phyloP scores from a whole-genome alignment of 35 echinoderm and acorn worm genomes.

The Lytechinus pictus region DNA sequence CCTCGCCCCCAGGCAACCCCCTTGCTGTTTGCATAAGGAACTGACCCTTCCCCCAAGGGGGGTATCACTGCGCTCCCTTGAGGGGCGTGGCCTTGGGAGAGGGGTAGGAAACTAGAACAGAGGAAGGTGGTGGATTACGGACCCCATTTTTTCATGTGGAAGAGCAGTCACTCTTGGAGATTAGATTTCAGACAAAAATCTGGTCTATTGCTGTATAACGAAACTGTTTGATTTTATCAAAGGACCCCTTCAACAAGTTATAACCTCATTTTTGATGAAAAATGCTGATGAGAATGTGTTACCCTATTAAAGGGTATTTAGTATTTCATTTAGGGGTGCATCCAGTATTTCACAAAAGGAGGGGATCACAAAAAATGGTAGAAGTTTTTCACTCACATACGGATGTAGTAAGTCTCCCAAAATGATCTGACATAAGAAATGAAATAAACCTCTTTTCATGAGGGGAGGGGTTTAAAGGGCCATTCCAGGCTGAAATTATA shows the following conservation, averaged over 20 bases:
- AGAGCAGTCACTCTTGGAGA: background rate
- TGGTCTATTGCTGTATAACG: background rate
- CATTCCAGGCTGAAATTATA: no score
- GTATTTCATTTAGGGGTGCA: no score
- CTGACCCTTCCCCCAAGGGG: background rate
- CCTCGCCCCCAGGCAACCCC: background rate
- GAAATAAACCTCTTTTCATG: no score
- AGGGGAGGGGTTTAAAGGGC: no score
- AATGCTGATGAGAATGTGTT: no score
- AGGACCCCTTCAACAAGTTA: background rate
- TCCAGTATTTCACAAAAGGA: no score
- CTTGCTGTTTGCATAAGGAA: background rate
- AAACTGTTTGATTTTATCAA: background rate
- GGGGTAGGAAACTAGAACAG: conserved; percentile 1
- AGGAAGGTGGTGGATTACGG: background rate
- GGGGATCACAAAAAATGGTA: no score
- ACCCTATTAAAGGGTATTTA: no score
- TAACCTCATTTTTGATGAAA: no score
- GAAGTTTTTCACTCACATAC: no score
- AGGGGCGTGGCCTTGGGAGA: background rate
- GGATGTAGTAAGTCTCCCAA: no score
- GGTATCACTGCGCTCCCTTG: background rate
- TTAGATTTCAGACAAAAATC: background rate
- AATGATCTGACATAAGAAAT: no score
- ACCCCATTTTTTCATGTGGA: background rate